Conservation (phyloP, 2,888 invertebrate species). For the Cataglyphis rosenhaueri region DNA sequence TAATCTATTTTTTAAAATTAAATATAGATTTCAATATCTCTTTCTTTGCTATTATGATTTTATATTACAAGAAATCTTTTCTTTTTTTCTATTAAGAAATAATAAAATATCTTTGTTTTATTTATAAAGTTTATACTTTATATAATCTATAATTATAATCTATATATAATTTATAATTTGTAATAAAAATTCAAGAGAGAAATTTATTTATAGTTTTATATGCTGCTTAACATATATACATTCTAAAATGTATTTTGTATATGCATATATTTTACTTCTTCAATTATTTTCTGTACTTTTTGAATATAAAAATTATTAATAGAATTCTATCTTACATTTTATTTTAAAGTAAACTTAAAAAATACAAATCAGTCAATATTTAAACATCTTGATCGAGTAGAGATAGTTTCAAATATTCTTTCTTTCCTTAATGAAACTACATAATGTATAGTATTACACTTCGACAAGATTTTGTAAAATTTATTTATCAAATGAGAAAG, state of each 20-base stretch:
- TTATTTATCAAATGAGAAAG: background rate
- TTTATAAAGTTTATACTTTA: background rate
- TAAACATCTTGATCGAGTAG: background rate
- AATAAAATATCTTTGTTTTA: background rate
- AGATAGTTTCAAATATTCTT: background rate
- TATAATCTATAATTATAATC: background rate
- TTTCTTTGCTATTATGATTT: too few relatives aligned
- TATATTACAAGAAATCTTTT: background rate
- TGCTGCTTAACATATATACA: conserved; percentile 3
- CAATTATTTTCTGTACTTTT: background rate
- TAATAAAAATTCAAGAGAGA: background rate
- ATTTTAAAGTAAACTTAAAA: background rate
- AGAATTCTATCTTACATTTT: background rate
- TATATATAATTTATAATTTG: background rate
- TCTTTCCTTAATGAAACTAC: background rate
- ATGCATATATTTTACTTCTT: background rate
- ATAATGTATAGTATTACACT: background rate
- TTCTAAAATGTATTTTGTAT: too few relatives aligned
- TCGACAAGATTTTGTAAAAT: background rate
- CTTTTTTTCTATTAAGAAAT: background rate
- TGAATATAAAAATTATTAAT: background rate
- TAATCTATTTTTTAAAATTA: background rate
- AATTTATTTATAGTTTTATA: background rate
- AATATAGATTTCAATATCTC: background rate
- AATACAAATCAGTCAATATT: background rate